These are phyloP conservation scores for Rhodinocichla rosea DNA, from an alignment of 2,113 vertebrate species.

Conservation along the genomic window DNA sequence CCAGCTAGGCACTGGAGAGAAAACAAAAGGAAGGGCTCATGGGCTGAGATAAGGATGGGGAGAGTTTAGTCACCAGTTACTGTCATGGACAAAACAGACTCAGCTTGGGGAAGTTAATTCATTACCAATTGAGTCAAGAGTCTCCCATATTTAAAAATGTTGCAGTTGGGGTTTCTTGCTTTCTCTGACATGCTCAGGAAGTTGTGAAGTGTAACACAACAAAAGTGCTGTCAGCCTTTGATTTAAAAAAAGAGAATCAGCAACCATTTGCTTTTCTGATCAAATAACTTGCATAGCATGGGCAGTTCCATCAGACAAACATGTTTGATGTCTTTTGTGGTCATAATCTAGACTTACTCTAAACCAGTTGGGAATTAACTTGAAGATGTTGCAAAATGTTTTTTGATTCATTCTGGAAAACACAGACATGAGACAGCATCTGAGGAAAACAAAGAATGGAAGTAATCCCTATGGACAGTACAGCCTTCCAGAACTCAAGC, in stretches of 20 bases:
- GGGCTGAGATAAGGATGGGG: background rate
- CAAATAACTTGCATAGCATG: background rate
- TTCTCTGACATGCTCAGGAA: background rate
- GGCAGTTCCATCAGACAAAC: background rate
- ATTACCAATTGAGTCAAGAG: background rate
- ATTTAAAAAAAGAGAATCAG: background rate
- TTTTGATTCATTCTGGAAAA: background rate
- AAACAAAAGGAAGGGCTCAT: background rate
- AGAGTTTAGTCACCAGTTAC: background rate
- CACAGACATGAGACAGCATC: background rate
- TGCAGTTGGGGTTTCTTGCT: rapidly evolving
- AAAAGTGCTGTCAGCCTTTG: background rate
- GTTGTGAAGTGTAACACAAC: background rate
- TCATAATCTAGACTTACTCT: background rate
- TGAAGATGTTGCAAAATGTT: background rate
- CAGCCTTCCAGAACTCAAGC: background rate
- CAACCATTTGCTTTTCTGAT: background rate
- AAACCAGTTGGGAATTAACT: background rate
- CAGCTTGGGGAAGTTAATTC: background rate
- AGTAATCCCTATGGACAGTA: background rate
- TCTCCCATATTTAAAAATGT: background rate
- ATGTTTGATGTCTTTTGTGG: background rate
- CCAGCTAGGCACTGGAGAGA: background rate
- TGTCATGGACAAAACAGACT: background rate
- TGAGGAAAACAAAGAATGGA: background rate